Base-by-base conservation (phyloP, 2,113 vertebrate species). In the Nansenia antarctica region DNA sequence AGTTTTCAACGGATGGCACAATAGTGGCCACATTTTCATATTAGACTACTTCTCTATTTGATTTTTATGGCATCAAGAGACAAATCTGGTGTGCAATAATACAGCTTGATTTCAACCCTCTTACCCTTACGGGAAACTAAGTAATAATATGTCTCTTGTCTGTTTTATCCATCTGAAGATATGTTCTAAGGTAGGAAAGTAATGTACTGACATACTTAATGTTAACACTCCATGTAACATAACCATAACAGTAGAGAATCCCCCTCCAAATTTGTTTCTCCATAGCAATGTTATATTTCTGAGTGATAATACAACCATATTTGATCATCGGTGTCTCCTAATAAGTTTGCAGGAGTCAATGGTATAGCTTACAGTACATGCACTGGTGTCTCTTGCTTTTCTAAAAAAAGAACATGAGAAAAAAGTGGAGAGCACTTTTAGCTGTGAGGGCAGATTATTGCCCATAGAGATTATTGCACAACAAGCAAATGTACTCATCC, bases 401-500 rank as follows among this genome's bases (percentile, higher is more conserved):
- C 39, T 5, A 5, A 32, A 8, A 11, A 12, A 20, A 81, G n/a
- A 64, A 83, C 80, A 78, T 69, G 73, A 85, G 84, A 85, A 83
- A 81, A 82, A 83, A 72, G 57, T n/a, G 18, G 34, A 80, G 84
- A 87, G 86, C 77, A 77, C 59, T 84, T 89, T 84, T 84, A 76
- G 84, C 85, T 80, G 85, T 79, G 87, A 85, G n/a, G n/a, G 85
- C 89, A 85, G 84, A 82, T 89, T 82, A 85, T 86, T 86, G 86
- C 77, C 84, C 86, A n/a, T n/a, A n/a, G n/a, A n/a, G n/a, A 84
- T 82, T 82, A 81, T 81, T 85, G 72, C 76, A 85, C 82, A n/a
- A n/a, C 90, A 84, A 84, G 87, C 84, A 86, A 90, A 89, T 90
- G 89, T 88, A 87, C 86, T 88, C 87, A 88, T 89, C 86, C 87